Evolutionary conservation across 92 coral and sea anemone species (phyloP), one percentile per base, ranked within the genome.

Genomic region (Palythoa heliodiscus): DNA sequence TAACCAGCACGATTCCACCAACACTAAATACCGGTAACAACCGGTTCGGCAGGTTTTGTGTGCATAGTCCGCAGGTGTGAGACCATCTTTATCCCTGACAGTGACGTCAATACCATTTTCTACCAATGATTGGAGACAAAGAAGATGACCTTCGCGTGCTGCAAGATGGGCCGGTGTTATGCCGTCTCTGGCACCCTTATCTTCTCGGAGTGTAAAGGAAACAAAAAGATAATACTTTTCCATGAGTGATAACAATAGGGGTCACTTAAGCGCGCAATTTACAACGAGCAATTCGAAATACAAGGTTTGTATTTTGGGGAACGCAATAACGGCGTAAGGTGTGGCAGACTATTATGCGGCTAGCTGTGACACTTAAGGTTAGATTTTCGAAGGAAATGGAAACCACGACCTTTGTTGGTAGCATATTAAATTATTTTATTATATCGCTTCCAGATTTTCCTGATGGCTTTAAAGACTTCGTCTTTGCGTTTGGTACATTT

Each of bases 1-100:
- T 55, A 92, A 76, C 90, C 92, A 87, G 23, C 98, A 96, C 54
- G 96, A 92, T 82, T 96, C 98, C n/a, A 93, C 99, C 91, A 94
- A 86, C 13, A 93, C 91, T 81, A 96, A 87, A 87, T 94, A 96
- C 73, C 94, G 87, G 75, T 91, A 94, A 88, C 99, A 96, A 83
- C 94, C 89, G 72, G 93, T 88, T 78, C 94, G 99, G 74, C 95
- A 92, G 24, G 92, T 90, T 66, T 93, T 87, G 88, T 92, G 93
- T 12, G 99, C 99, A 75, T 91, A 90, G 63, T 93, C 98, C 10
- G 96, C 91, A 63, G 98, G 87, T 11, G 96, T 94, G 29, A 76
- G 85, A 48, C 99, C 97, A 52, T 92, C 98, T 77, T 91, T 93
- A 88, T 94, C 97, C 13, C 88, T 91, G 15, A 85, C 81, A 37